Evolutionary conservation across 1,140 invertebrate species (phyloP).

Genomic region (Anoplolepis gracilipes): DNA sequence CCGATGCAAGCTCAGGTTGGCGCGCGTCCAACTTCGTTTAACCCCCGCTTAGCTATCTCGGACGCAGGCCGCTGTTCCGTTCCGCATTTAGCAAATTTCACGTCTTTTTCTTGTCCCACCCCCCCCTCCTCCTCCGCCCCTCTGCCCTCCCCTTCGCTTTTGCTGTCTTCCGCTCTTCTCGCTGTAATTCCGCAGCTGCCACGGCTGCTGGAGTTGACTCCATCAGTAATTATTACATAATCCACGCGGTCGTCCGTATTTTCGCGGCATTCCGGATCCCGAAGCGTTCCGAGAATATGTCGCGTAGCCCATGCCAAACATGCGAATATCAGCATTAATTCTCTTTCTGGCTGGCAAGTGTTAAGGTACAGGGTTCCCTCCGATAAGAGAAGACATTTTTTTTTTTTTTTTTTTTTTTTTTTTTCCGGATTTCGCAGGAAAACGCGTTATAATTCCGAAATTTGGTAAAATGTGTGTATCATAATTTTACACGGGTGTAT

Average conservation of each 20-base stretch:
- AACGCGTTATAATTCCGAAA: neutral
- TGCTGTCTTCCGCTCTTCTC: slow-evolving; percentile 41
- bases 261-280: slow-evolving; percentile 36
- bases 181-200: slow-evolving; percentile 40
- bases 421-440: neutral
- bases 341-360: neutral
- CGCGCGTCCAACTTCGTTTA: slow-evolving; percentile 76
- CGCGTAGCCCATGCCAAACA: slow-evolving; percentile 36
- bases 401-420: too few species aligned
- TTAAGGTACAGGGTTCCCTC: neutral
- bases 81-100: slow-evolving; percentile 72
- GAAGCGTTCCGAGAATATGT: slow-evolving; percentile 13
- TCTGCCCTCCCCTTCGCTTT: slow-evolving; percentile 45
- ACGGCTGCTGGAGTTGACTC: neutral
- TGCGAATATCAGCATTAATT: slow-evolving; percentile 51
- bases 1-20: slow-evolving; percentile 77
- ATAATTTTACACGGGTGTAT: neutral
- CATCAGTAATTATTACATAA: slow-evolving; percentile 66
- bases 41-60: slow-evolving; percentile 72
- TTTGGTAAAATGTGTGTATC: neutral
- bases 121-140: slow-evolving; percentile 9
- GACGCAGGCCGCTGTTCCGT: slow-evolving; percentile 69
- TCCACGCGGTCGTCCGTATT: slow-evolving; percentile 55
- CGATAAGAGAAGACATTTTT: too few species aligned
- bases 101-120: slow-evolving; percentile 45